Base-by-base conservation (phyloP, 2,888 invertebrate genomes). In the Oxytorus armatus region DNA sequence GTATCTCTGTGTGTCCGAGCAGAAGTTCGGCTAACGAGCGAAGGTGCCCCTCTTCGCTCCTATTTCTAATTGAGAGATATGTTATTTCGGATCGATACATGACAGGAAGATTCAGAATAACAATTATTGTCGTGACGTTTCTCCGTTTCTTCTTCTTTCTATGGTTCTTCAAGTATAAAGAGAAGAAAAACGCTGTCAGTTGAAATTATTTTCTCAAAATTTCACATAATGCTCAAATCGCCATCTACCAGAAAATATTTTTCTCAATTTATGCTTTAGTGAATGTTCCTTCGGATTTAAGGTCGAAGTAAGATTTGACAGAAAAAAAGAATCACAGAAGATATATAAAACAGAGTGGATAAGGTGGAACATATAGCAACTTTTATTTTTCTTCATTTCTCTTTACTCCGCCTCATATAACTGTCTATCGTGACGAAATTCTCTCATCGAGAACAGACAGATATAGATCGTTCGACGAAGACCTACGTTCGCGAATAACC, bases 21-120 rank as follows among this genome's bases (percentile, higher is more conserved):
- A n/a, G n/a, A 51, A 73, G 69, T 77, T 77, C 68, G 23, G 18
- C 59, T 80, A 77, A 80, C 79, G 74, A 79, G 63, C 47, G 8
- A 69, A 63, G 36, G 25, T 59, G 14, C 36, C 44, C 59, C 49
- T 72, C 68, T n/a, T 74, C 36, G 61, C 47, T 63, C 66, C 10
- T 23, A 51, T 11, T 29, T 49, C 29, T 14, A 70, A 57, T 70
- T 33, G 8, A 51, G 55, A 75, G 63, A 70, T n/a, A n/a, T 65
- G 49, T 61, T 66, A 61, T 73, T 68, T 44, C 23, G 33, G 51
- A 73, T 72, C 69, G 69, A 77, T 78, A 33, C 59, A 49, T 7
- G 39, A 51, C 10, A 63, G 53, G 25, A 53, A 39, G 33, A 44
- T 25, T 53, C 42, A 10, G 29, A 23, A 59, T 51, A n/a, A 65